Base-by-base conservation (phyloP, 2,113 vertebrate genomes). In the Chauna torquata region DNA sequence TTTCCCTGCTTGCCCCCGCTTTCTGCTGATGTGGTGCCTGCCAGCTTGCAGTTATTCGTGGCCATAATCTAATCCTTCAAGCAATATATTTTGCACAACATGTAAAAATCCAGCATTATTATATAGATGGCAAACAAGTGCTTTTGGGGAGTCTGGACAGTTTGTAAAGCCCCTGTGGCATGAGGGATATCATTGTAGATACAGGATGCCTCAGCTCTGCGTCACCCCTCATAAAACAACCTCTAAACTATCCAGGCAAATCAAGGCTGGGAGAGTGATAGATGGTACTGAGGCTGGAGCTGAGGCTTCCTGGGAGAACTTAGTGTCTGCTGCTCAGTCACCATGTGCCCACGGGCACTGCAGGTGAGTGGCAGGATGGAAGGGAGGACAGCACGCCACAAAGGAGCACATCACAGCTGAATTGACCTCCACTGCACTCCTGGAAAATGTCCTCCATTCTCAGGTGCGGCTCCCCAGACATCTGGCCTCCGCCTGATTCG, bases 361-460 rank as follows among this genome's bases (percentile, higher is more conserved):
- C 27, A 69, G 65, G 36, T 28, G 25, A 30, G 5, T 1, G 27
- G 52, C 40, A 54, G n/a, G 30, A 15, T 25, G 62, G 12, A 16
- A 85, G 30, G 11, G 58, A 44, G 16, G 20, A 65, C 57, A 69
- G 54, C 5, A 4, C 52, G 17, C 2, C 0, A 1, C 42, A 78
- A 76, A 59, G 28, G 9, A 16, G 59, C 0, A 25, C 57, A 9
- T 45, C 18, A 2, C 20, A 66, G 69, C 22, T 0, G 0, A 49
- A 23, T 34, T 59, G 49, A 50, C 25, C 49, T 30, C 16, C 30
- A 3, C n/a, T 32, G 45, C 62, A 16, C 36, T 42, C 57, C 82
- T 6, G 47, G 55, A n/a, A 66, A 59, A 28, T 0, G 5, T 11
- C 40, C 30, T 74, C 14, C 0, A 1, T 8, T 88, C 28, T 74